Base-by-base conservation (phyloP, 2,888 invertebrate genomes). In the Syrphus vitripennis region DNA sequence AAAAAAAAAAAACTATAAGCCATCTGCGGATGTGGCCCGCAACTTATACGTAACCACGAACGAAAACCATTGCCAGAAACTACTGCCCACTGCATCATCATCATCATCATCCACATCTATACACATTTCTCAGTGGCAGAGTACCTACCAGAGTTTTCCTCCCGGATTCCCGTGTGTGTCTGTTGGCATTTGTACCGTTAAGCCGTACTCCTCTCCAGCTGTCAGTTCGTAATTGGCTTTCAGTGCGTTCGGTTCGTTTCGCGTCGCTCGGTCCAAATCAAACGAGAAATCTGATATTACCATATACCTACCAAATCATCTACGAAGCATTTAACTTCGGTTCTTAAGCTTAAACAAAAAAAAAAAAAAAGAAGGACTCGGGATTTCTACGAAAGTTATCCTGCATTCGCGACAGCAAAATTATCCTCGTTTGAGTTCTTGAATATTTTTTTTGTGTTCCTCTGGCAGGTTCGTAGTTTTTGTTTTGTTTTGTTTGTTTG, bases 211-310 rank as follows among this genome's bases (percentile, higher is more conserved):
- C 37, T 29, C 42, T 72, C 74, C 77, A 81, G 69, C 81, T 86
- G 86, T 74, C 78, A 86, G 86, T 86, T 57, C 50, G 77, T 86
- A 86, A 86, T 86, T 86, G 86, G 86, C 86, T 82, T 67, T 67
- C 82, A 69, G 72, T 77, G 82, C 77, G 82, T 82, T 82, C 74
- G 77, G 82, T 82, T 78, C 29, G 59, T 40, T 55, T 37, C 3
- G 4, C 9, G 31, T 57, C 57, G 57, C 24, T 57, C 59, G 67
- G 31, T 42, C 65, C 9, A 14, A 57, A 72, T 65, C 50, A 31
- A 5, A 29, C 29, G 3, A n/a, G n/a, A n/a, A n/a, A 34, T 67
- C 34, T n/a, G 34, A 48, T 16, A 45, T 31, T 63, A 29, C 16
- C 37, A 63, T 2, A 42, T 0, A 55, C 31, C 55, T 0, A 55